phyloP scores from a whole-genome alignment of 2,797 vertebrate genomes.

The Cossypha polioptera region DNA sequence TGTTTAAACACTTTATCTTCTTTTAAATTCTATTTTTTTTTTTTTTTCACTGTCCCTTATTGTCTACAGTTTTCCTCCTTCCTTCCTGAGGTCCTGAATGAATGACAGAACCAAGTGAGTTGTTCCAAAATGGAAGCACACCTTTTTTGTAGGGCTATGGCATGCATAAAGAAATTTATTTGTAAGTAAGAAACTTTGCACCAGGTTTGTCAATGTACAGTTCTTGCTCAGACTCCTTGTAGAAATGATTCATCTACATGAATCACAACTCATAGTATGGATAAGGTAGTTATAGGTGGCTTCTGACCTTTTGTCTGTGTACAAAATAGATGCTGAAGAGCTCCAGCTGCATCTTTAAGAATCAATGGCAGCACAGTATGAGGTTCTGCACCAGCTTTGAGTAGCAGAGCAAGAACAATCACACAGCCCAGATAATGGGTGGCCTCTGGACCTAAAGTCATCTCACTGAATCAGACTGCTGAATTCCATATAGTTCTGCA shows the following conservation, averaged over 20 bases:
- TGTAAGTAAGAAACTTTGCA: background rate
- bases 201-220: background rate
- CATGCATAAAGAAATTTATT: background rate
- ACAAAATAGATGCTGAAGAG: background rate
- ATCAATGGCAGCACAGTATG: background rate
- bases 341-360: background rate
- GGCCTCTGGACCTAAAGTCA: too few species aligned
- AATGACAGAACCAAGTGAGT: background rate
- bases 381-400: background rate
- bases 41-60: fast-evolving
- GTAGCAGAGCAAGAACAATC: background rate
- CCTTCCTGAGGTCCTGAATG: background rate
- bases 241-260: background rate
- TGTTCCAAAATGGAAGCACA: background rate
- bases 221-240: background rate
- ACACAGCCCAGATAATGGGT: too few species aligned
- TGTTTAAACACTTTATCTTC: background rate
- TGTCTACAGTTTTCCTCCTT: background rate
- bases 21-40: background rate
- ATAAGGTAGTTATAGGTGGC: background rate
- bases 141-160: background rate
- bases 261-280: background rate
- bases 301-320: background rate
- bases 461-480: background rate
- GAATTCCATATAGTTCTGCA: background rate